Conservation (phyloP, 2,113 vertebrate genomes). For the Carassius gibelio region DNA sequence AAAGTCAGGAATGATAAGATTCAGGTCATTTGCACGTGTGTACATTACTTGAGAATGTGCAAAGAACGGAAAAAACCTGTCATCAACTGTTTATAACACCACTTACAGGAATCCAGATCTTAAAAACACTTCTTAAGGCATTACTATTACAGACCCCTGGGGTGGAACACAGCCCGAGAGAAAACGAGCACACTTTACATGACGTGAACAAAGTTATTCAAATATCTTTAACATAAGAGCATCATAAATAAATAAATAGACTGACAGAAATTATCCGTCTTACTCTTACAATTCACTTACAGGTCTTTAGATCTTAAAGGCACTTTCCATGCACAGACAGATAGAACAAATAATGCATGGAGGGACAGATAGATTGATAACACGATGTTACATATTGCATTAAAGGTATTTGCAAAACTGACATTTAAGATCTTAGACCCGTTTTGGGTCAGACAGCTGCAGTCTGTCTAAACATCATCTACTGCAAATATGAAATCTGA, state of each 20-base stretch:
- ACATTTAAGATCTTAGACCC: too few relatives aligned
- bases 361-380: background rate
- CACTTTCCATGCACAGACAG: background rate
- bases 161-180: background rate
- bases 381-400: too few relatives aligned
- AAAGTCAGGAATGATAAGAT: constrained; percentile 18
- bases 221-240: background rate
- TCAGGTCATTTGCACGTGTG: background rate
- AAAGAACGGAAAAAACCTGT: constrained; percentile 15
- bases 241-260: background rate
- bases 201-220: background rate
- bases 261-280: background rate
- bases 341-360: background rate
- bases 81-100: constrained; percentile 20
- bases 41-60: background rate
- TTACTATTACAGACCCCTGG: background rate
- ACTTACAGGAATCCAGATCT: constrained; percentile 16
- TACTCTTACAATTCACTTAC: background rate
- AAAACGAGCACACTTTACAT: background rate
- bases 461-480: too few relatives aligned
- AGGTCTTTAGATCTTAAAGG: too few relatives aligned
- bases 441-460: too few relatives aligned
- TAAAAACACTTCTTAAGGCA: background rate
- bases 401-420: too few relatives aligned
- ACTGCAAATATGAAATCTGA: background rate